Evolutionary conservation across 2,888 invertebrate genomes (phyloP).

Genomic region (Eulithis testata): DNA sequence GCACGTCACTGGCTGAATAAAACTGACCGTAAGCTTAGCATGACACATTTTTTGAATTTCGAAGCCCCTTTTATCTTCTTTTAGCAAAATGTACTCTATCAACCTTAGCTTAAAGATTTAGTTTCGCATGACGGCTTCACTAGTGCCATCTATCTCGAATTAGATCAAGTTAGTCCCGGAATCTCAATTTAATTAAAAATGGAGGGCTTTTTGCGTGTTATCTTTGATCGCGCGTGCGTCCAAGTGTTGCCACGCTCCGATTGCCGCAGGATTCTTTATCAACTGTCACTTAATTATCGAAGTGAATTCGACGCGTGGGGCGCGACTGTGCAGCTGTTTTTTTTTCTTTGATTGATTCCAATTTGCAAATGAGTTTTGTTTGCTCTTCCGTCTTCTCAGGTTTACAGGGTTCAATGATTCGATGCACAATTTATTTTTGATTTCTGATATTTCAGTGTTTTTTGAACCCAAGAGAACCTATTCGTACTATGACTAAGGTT

Average conservation of each 20-base stretch:
- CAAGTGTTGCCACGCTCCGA: conserved; percentile 75
- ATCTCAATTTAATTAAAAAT: conserved; percentile 83
- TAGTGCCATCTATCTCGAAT: conserved; percentile 48
- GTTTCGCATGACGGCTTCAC: conserved; percentile 1
- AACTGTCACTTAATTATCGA: conserved; percentile 77
- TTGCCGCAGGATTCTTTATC: conserved; percentile 59
- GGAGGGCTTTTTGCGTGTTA: conserved; percentile 59
- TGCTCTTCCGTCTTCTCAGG: no score
- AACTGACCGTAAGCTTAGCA: conserved; percentile 37
- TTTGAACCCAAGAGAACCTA: no score
- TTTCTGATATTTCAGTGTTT: no score
- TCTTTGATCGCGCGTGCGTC: conserved; percentile 70
- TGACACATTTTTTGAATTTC: conserved; percentile 24
- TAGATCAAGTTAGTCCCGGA: conserved; percentile 57
- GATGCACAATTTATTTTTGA: no score
- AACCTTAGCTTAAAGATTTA: background rate
- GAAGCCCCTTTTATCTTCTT: background rate
- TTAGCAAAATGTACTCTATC: background rate
- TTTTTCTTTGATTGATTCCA: conserved; percentile 49
- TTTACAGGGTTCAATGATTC: no score
- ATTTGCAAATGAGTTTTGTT: conserved; percentile 46
- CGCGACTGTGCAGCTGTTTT: conserved; percentile 38
- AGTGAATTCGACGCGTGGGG: conserved; percentile 59
- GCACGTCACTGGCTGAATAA: conserved; percentile 57
- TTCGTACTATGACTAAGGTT: no score